Conservation (phyloP, 2,888 invertebrate species). For the Pyrochroa serraticornis region DNA sequence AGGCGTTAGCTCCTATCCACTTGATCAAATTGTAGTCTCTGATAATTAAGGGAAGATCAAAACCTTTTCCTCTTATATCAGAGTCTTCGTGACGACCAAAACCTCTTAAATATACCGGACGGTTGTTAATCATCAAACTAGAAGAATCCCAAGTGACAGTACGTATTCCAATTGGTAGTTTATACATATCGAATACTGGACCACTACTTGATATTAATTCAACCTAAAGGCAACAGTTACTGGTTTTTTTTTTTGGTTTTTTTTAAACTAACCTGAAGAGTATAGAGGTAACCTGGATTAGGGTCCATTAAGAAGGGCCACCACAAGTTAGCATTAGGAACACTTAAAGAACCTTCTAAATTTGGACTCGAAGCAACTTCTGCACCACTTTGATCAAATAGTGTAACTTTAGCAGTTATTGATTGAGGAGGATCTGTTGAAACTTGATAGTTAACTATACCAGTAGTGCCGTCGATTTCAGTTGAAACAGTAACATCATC, state of each 20-base stretch:
- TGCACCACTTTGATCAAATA: conserved; percentile 61
- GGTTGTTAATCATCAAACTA: conserved; percentile 78
- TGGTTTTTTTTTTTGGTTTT: conserved; percentile 63
- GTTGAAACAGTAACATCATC: conserved; percentile 85
- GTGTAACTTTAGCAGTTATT: conserved; percentile 17
- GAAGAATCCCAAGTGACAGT: conserved; percentile 79
- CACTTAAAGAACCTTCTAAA: conserved; percentile 52
- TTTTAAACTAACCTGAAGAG: conserved; percentile 67
- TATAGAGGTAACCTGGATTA: conserved; percentile 83
- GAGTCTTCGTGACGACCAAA: conserved; percentile 96
- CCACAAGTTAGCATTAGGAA: conserved; percentile 81
- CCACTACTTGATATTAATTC: conserved; percentile 47
- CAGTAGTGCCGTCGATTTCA: conserved; percentile 62
- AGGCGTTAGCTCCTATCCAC: conserved; percentile 94
- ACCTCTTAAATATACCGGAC: conserved; percentile 87
- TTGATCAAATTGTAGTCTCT: conserved; percentile 91
- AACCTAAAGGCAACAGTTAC: conserved; percentile 42
- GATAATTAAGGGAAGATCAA: conserved; percentile 83
- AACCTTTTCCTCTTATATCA: conserved; percentile 89
- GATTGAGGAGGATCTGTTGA: background rate
- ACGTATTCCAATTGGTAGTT: conserved; percentile 86
- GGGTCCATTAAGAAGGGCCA: conserved; percentile 90
- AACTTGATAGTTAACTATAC: conserved; percentile 4
- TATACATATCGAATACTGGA: conserved; percentile 74
- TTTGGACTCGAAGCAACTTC: conserved; percentile 64